These are phyloP conservation scores for Archegozetes longisetosus DNA, from an alignment of 1,140 invertebrate species.

Conservation along the genomic window DNA sequence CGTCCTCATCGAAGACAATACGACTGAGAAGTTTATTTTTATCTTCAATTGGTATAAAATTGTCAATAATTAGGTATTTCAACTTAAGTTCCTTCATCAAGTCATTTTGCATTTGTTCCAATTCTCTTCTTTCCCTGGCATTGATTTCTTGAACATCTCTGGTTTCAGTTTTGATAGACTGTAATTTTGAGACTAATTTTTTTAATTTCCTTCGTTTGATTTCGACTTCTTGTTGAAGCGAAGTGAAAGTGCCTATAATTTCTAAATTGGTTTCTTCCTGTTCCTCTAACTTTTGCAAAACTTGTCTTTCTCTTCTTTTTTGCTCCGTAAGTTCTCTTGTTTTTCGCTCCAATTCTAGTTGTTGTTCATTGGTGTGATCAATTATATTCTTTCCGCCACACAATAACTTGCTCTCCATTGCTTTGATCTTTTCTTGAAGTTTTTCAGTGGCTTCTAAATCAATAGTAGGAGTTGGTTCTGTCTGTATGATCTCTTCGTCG, in stretches of 20 bases:
- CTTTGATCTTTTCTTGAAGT: conserved; percentile 23
- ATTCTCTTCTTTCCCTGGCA: conserved; percentile 54
- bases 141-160: conserved; percentile 66
- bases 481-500: background rate
- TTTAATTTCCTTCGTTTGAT: conserved; percentile 74
- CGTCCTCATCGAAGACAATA: conserved; percentile 60
- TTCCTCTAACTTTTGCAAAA: conserved; percentile 65
- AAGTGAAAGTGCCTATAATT: conserved; percentile 65
- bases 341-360: conserved; percentile 60
- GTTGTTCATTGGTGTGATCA: conserved; percentile 76
- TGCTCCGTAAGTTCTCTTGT: conserved; percentile 63
- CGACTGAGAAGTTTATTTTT: conserved; percentile 58
- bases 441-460: conserved; percentile 13
- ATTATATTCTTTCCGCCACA: conserved; percentile 69
- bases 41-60: conserved; percentile 72
- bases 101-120: conserved; percentile 62
- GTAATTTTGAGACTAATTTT: conserved; percentile 44
- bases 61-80: conserved; percentile 52
- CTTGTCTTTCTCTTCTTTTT: conserved; percentile 54
- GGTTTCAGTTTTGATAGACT: conserved; percentile 47
- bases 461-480: background rate
- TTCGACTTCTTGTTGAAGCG: conserved; percentile 78
- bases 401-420: conserved; percentile 72
- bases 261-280: conserved; percentile 74
- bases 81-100: conserved; percentile 49